A percentile compares a stretch with the other conserved stretches of the same genome.
phyloP scores from a whole-genome alignment of 2,113 vertebrate genomes.

The Clarias batrachus region DNA sequence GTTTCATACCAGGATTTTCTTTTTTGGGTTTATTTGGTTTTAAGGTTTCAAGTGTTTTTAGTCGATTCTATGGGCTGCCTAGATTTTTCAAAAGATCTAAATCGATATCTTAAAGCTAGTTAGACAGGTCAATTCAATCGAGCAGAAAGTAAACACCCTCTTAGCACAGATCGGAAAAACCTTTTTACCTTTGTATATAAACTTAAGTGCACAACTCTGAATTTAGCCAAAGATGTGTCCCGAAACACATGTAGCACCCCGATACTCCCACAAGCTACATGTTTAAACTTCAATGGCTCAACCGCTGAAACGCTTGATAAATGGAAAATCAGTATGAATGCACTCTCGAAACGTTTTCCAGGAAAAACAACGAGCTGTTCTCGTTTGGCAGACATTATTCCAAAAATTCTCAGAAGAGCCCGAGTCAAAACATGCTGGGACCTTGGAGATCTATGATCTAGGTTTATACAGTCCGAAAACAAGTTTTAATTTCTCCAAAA shows the following conservation, averaged over 20 bases:
- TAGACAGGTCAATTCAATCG: not conserved
- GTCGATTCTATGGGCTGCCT: not conserved
- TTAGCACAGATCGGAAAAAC: not conserved
- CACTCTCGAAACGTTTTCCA: not conserved
- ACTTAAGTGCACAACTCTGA: not conserved
- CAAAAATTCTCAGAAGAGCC: not conserved
- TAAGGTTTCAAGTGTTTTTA: not conserved
- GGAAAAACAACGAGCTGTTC: constrained; percentile 7
- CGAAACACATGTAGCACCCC: not conserved
- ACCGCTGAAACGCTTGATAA: not conserved
- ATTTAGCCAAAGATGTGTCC: not conserved
- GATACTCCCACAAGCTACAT: not conserved
- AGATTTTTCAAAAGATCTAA: not conserved
- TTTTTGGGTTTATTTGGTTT: not conserved
- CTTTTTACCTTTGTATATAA: not conserved
- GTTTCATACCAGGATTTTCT: not conserved
- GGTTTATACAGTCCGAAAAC: not conserved
- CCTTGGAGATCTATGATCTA: not conserved
- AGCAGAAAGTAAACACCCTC: not conserved
- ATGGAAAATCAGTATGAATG: not conserved
- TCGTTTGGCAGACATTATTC: not conserved
- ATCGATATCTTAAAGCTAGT: not conserved
- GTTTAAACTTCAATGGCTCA: not conserved
- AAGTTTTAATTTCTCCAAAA: not conserved
- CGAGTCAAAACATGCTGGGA: not conserved